A percentile compares a stretch with the other conserved stretches of the same genome.
Evolutionary conservation across 2,113 vertebrate species (phyloP).

Genomic region (Hystrix brachyura): DNA sequence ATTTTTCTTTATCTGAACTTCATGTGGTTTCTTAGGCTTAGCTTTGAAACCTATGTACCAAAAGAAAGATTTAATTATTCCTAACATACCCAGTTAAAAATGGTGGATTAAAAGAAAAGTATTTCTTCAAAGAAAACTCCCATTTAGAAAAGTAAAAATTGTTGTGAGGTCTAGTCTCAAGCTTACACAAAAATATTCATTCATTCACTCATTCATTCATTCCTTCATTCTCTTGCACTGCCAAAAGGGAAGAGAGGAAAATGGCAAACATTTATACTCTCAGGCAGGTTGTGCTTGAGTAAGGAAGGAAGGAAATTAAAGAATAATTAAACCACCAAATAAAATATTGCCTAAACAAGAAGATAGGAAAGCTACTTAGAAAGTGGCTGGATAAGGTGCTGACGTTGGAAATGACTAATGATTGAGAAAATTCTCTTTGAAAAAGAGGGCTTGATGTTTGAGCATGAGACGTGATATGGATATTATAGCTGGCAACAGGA

Average conservation of each 20-base stretch:
- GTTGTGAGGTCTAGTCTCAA: not conserved
- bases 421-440: not conserved
- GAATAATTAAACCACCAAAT: not conserved
- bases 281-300: not conserved
- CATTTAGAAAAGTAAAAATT: not conserved
- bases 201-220: not conserved
- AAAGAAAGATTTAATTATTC: not conserved
- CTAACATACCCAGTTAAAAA: not conserved
- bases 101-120: not conserved
- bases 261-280: not conserved
- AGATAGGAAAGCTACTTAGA: not conserved
- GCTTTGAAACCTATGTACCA: not conserved
- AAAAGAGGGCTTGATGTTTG: not conserved
- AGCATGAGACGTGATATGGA: not conserved
- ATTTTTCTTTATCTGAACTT: not conserved
- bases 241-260: not conserved
- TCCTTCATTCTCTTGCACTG: not conserved
- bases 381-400: not conserved
- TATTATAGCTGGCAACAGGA: not conserved
- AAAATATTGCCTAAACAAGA: not conserved
- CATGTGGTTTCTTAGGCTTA: not conserved
- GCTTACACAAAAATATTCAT: not conserved
- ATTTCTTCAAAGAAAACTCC: not conserved
- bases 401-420: not conserved
- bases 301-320: not conserved